Evolutionary conservation across 2,888 invertebrate species (phyloP).

Genomic region (Cryptops parisi): DNA sequence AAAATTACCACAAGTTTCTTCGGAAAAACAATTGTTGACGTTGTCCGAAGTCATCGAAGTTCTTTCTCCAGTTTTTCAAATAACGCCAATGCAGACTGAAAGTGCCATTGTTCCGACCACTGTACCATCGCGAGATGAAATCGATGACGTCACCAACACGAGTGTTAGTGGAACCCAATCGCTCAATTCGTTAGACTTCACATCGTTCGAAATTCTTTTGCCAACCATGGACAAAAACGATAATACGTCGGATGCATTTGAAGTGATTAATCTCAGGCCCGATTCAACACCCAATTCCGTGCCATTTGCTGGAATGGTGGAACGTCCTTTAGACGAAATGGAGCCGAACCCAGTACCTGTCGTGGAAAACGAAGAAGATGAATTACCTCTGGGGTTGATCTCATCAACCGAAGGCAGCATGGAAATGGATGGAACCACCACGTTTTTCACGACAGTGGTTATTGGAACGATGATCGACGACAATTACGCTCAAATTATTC

Average conservation of each 20-base stretch:
- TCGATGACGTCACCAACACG: background rate
- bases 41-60: background rate
- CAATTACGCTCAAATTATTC: conserved; percentile 40
- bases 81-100: background rate
- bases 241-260: background rate
- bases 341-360: background rate
- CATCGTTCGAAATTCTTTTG: background rate
- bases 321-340: conserved; percentile 8
- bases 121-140: too few species aligned
- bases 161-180: background rate
- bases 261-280: conserved; percentile 2
- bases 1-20: conserved; percentile 5
- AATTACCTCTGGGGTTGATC: conserved; percentile 35
- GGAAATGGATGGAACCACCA: conserved; percentile 37
- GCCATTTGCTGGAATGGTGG: conserved; percentile 8
- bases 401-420: conserved; percentile 39
- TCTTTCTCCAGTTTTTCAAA: background rate
- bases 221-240: background rate
- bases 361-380: conserved; percentile 10
- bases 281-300: background rate
- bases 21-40: background rate
- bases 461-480: conserved; percentile 40
- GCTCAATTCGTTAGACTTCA: background rate
- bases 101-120: background rate
- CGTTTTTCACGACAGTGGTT: conserved; percentile 39